Conservation (phyloP, 2,797 vertebrate genomes). For the Acipenser oxyrinchus region DNA sequence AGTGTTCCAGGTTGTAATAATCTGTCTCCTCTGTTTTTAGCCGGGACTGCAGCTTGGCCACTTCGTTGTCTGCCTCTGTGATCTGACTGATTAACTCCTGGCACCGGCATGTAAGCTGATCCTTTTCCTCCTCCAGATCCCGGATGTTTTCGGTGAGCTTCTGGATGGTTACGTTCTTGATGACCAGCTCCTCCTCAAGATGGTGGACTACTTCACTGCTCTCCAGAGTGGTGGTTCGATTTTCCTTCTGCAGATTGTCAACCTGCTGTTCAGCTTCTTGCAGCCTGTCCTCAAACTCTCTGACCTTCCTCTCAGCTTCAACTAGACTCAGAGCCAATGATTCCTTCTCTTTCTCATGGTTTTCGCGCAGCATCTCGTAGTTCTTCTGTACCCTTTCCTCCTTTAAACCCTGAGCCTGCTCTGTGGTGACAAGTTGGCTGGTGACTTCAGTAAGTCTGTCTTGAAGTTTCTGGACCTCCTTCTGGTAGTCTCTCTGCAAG, state of each 20-base stretch:
- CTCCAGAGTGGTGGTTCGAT: constrained; percentile 55
- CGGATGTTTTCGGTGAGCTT: constrained; percentile 70
- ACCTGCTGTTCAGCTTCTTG: constrained; percentile 74
- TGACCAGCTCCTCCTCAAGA: constrained; percentile 74
- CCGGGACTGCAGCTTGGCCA: constrained; percentile 69
- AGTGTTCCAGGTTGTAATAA: constrained; percentile 72
- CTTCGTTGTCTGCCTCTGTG: constrained; percentile 68
- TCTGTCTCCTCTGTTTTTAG: constrained; percentile 72
- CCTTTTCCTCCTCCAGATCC: constrained; percentile 73
- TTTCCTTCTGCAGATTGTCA: constrained; percentile 75
- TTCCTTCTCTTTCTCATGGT: constrained; percentile 80
- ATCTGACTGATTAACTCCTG: constrained; percentile 85
- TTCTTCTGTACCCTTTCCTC: constrained; percentile 82
- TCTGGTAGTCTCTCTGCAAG: constrained; percentile 77
- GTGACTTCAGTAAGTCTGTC: constrained; percentile 76
- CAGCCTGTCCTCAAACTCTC: constrained; percentile 69
- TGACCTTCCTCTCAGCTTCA: constrained; percentile 69
- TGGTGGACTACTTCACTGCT: constrained; percentile 68
- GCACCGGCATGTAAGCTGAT: constrained; percentile 72
- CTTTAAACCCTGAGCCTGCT: constrained; percentile 73
- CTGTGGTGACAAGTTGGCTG: constrained; percentile 67
- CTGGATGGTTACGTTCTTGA: constrained; percentile 65
- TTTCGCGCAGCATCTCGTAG: constrained; percentile 68
- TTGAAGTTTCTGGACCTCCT: constrained; percentile 80
- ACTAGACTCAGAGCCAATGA: constrained; percentile 66